These are phyloP conservation scores for Gastracanthus pulcherrimus DNA, from an alignment of 2,888 invertebrate genomes.

Conservation along the genomic window DNA sequence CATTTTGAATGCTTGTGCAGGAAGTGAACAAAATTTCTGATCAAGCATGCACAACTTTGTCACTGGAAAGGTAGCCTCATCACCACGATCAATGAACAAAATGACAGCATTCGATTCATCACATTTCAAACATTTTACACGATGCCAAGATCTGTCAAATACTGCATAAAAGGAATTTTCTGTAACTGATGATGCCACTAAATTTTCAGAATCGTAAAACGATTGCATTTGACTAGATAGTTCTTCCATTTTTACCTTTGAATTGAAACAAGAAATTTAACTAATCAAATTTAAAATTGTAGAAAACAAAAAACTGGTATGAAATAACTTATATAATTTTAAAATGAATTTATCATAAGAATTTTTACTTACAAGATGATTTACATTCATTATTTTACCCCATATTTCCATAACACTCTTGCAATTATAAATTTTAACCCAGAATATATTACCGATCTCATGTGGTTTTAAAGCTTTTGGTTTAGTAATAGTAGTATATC, in stretches of 20 bases:
- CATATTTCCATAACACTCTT: neutral
- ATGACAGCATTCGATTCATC: neutral
- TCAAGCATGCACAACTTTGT: neutral
- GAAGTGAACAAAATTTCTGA: neutral
- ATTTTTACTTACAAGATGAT: slow-evolving; percentile 23
- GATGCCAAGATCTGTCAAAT: slow-evolving; percentile 25
- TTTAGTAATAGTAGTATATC: neutral
- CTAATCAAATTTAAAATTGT: neutral
- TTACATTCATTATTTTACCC: slow-evolving; percentile 20
- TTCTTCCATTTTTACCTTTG: slow-evolving; percentile 12
- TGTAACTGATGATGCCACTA: neutral
- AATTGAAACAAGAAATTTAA: neutral
- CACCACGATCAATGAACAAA: slow-evolving; percentile 37
- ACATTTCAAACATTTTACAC: slow-evolving; percentile 25
- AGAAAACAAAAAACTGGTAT: neutral
- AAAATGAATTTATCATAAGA: neutral
- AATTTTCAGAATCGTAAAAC: slow-evolving; percentile 5
- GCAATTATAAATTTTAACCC: slow-evolving; percentile 20
- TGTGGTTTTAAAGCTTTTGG: neutral
- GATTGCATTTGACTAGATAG: neutral
- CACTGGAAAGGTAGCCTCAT: neutral
- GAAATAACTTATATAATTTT: neutral
- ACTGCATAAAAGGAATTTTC: slow-evolving; percentile 9
- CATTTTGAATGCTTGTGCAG: slow-evolving; percentile 39
- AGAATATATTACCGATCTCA: neutral